A percentile compares a stretch with the other conserved stretches of the same genome.
These are phyloP conservation scores for Notolabrus celidotus DNA, from an alignment of 2,797 vertebrate species.

Conservation along the genomic window DNA sequence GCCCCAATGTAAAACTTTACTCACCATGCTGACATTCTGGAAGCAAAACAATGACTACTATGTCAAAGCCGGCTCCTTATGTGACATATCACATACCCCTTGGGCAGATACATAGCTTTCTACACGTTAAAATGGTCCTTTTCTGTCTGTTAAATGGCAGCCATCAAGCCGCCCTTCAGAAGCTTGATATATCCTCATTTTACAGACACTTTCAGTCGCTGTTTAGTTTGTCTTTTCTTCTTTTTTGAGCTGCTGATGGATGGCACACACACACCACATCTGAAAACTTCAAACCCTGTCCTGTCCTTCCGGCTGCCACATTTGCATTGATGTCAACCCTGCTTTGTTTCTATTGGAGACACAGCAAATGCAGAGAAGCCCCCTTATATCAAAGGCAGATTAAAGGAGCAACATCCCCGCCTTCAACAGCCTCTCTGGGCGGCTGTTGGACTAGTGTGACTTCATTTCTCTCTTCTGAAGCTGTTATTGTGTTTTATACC, in stretches of 20 bases:
- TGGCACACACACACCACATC: neutral
- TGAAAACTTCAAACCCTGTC: neutral
- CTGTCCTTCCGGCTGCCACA: neutral
- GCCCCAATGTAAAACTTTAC: neutral
- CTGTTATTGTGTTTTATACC: neutral
- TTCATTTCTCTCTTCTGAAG: neutral
- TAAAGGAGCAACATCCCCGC: too few species aligned
- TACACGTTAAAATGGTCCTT: neutral
- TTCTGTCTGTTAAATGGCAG: neutral
- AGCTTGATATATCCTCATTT: neutral
- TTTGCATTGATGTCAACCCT: neutral
- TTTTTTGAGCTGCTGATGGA: neutral
- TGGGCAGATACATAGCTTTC: neutral
- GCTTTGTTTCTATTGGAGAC: neutral
- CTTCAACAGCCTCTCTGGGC: too few species aligned
- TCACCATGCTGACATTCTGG: neutral
- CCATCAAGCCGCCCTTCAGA: neutral
- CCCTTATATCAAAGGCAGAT: too few species aligned
- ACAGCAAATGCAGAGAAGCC: too few species aligned
- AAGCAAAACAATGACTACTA: neutral
- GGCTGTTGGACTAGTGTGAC: neutral
- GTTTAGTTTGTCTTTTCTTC: neutral
- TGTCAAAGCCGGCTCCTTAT: neutral
- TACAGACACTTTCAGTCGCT: neutral
- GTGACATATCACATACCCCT: neutral